Base-by-base conservation (phyloP, 2,888 invertebrate genomes). In the Terebella lapidaria region DNA sequence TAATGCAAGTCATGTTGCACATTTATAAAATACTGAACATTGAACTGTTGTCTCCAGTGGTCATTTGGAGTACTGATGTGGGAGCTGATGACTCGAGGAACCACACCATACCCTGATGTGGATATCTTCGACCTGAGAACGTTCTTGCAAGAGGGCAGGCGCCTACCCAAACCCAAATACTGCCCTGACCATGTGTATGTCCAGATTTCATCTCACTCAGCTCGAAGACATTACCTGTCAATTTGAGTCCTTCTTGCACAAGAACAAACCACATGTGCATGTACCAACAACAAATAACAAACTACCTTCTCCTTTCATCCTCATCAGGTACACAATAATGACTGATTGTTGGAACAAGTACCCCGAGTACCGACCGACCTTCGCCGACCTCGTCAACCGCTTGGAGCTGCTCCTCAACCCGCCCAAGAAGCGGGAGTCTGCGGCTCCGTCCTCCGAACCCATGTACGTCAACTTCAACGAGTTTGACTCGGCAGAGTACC, bases 21-120 rank as follows among this genome's bases (percentile, higher is more conserved):
- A n/a, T n/a, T n/a, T n/a, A n/a, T n/a, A n/a, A n/a, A n/a, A n/a
- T n/a, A n/a, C n/a, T n/a, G n/a, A 20, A 24, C 24, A 10, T 18
- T 49, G 49, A 5, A 5, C 28, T 25, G 10, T 27, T 27, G 5
- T 10, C 49, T 74, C 55, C 71, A 82, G 80, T 83, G 83, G 83
- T 81, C 83, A 1, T 83, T 72, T 70, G 83, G 83, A 20, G 80
- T 83, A 18, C 74, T 81, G 2, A 58, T 83, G 42, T 83, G 83
- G 83, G 83, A 83, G 70, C 68, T 83, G 63, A 73, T 83, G 76
- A 83, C 82, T 2, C 70, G 83, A 28, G 82, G 83, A 27, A 78
- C 79, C 53, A 76, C 77, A 24, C 83, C 83, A 0, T 83, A 83
- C 67, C 80, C 82, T 1, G 81, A 81, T 61, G 81, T 83, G 0